Percentiles rank a stretch among this genome's conserved stretches.
Conservation (phyloP, 2,797 vertebrate species). For the Alectoris magna region DNA sequence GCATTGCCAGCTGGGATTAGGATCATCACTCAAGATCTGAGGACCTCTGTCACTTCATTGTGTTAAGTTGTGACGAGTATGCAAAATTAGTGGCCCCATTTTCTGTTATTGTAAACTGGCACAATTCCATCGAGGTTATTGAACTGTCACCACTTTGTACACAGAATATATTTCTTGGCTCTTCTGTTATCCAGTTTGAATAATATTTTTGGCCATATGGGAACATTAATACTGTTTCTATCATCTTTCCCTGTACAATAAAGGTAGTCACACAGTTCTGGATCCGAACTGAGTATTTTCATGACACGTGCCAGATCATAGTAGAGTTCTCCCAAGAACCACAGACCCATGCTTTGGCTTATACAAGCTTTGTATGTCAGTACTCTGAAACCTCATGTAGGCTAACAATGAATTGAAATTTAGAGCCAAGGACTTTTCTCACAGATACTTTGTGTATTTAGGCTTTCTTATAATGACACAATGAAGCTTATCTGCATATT, state of each 20-base stretch:
- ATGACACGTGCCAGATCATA: accelerated
- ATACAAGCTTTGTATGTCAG: background rate
- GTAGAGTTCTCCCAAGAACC: background rate
- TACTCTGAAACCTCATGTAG: background rate
- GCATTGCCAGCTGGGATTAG: background rate
- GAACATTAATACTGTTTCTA: background rate
- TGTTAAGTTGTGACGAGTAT: background rate
- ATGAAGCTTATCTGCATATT: background rate
- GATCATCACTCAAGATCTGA: background rate
- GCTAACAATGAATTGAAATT: background rate
- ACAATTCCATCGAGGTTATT: background rate
- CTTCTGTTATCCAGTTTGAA: background rate
- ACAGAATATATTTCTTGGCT: background rate
- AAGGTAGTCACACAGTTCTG: background rate
- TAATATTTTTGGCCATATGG: background rate
- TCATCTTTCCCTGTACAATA: background rate
- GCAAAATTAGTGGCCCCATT: background rate
- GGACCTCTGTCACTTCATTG: background rate
- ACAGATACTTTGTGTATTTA: background rate
- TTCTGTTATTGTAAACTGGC: accelerated
- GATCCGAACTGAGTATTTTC: conserved; percentile 29
- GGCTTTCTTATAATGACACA: background rate
- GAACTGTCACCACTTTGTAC: background rate
- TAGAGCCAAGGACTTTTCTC: background rate
- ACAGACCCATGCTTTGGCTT: conserved; percentile 16